Evolutionary conservation across 92 coral and sea anemone genomes (phyloP).

Genomic region (Zoanthus gigantus): DNA sequence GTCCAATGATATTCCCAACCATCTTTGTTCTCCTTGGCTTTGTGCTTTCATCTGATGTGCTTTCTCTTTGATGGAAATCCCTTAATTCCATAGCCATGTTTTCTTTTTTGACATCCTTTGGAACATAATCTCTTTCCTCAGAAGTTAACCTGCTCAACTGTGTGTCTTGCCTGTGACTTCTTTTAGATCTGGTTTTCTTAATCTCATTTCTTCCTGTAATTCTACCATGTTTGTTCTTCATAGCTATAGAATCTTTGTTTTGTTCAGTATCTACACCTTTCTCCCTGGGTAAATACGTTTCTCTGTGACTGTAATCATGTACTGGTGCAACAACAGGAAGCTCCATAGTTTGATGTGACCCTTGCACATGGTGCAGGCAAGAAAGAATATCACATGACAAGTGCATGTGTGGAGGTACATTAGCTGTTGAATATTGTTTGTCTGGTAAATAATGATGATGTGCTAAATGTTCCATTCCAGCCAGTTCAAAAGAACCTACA

Average conservation of each 20-base stretch:
- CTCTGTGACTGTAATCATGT: background rate
- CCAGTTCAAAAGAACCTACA: background rate
- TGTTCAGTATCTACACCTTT: background rate
- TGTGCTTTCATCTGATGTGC: background rate
- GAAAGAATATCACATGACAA: constrained; percentile 95
- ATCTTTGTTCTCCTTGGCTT: background rate
- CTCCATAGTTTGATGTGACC: background rate
- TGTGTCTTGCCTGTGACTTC: background rate
- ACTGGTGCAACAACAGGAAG: constrained; percentile 27
- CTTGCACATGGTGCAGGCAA: constrained; percentile 71
- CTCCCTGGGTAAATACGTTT: background rate
- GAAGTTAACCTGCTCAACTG: background rate
- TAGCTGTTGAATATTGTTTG: constrained; percentile 30
- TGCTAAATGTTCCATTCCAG: background rate
- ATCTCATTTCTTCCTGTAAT: background rate
- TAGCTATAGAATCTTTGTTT: background rate
- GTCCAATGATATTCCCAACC: constrained; percentile 57
- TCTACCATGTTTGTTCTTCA: background rate
- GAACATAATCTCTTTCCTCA: background rate
- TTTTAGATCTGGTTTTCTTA: background rate
- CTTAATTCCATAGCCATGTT: background rate
- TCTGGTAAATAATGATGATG: background rate
- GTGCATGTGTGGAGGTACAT: constrained; percentile 89
- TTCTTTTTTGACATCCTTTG: background rate
- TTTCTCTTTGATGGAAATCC: background rate